Evolutionary conservation across 2,888 invertebrate species (phyloP), one percentile per base, ranked within the genome.

Genomic region (Cynaeus angustus): DNA sequence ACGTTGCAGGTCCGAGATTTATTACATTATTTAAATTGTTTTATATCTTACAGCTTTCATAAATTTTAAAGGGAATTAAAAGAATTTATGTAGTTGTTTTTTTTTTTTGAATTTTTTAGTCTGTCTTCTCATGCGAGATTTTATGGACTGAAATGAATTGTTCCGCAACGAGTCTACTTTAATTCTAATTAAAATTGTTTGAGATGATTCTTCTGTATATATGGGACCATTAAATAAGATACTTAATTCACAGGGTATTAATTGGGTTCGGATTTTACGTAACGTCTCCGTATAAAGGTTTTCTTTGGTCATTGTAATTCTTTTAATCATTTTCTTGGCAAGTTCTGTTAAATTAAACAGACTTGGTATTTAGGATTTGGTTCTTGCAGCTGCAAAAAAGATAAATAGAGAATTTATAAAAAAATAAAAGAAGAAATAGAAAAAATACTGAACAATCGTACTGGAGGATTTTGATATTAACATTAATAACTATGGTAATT

Each of bases 151-250:
- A 8, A 7, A 12, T 30, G 12, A 12, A 4, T 53, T 6, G 53
- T 53, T 12, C 30, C 53, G 33, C 28, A 55, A 33, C 55, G 37
- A 21, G 33, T 10, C 56, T 21, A 41, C 41, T 58, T 28, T n/a
- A n/a, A 12, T 52, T 43, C 28, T 58, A 58, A 58, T 43, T 58
- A 26, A 45, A 58, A 30, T 28, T 58, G 43, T 5, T 55, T 3
- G 12, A 38, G 37, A 38, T 8, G 10, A 56, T 56, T 56, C 10
- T 41, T n/a, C n/a, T 14, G 14, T 16, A n/a, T 12, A 55, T 55
- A 55, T 55, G 55, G 33, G 30, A 37, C 55, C 38, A 37, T 37
- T 16, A 37, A 55, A 55, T 52, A 30, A 52, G 28, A 9, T 5
- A 13, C n/a, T 14, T 46, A 46, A 46, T 46, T 52, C 10, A 37